Conservation (phyloP, 2,797 vertebrate genomes). For the Pteronotus mesoamericanus region DNA sequence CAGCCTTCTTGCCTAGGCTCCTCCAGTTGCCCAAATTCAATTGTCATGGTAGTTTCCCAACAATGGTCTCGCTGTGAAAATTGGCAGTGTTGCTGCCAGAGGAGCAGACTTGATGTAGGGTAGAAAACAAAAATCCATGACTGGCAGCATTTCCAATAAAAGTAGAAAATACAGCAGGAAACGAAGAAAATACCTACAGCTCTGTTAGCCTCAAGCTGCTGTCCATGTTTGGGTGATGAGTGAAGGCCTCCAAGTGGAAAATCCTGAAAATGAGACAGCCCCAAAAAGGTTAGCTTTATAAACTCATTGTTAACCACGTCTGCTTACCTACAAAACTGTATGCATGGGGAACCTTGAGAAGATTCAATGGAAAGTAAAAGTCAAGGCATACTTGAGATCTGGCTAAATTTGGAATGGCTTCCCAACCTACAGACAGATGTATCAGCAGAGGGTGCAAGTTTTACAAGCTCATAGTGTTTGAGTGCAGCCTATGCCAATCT, state of each 20-base stretch:
- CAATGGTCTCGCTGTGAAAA: not conserved
- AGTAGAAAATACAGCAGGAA: not conserved
- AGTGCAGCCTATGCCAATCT: not conserved
- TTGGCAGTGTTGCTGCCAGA: not conserved
- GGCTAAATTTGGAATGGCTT: not conserved
- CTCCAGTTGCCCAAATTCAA: not conserved
- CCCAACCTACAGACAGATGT: not conserved
- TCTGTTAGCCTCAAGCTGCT: not conserved
- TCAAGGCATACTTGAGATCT: not conserved
- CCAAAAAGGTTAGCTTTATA: not conserved
- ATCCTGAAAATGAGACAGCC: not conserved
- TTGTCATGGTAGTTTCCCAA: not conserved
- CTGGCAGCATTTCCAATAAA: not conserved
- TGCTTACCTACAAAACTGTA: not conserved
- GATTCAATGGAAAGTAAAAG: not conserved
- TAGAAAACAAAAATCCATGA: not conserved
- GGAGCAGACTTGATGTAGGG: not conserved
- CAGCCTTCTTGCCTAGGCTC: not conserved
- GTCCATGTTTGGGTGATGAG: not conserved
- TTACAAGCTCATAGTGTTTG: not conserved
- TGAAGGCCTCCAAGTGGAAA: not conserved
- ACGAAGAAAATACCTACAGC: not conserved
- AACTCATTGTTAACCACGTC: not conserved
- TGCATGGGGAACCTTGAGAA: not conserved
- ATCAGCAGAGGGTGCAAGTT: not conserved